Conservation (phyloP, 2,888 invertebrate species). For the Leucoma salicis region DNA sequence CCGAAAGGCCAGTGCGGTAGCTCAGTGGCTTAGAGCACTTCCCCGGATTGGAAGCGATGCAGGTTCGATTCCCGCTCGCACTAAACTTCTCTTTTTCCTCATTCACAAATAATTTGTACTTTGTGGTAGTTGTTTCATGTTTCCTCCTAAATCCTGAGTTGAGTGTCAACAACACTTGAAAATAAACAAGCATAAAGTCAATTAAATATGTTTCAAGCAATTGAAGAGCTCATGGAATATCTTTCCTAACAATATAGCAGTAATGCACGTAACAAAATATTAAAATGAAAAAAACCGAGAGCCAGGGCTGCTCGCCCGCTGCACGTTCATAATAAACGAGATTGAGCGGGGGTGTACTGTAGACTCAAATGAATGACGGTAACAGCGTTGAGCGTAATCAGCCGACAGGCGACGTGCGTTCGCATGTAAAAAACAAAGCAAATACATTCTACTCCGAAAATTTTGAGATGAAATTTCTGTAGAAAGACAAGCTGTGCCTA, state of each 20-base stretch:
- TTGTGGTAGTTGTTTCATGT: no score
- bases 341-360: conserved; percentile 70
- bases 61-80: no score
- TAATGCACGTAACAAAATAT: conserved; percentile 62
- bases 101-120: no score
- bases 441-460: conserved; percentile 53
- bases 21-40: no score
- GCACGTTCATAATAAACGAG: conserved; percentile 77
- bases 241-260: conserved; percentile 58
- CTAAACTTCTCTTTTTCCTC: no score
- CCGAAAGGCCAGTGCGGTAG: no score
- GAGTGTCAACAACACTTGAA: conserved; percentile 7
- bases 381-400: conserved; percentile 70
- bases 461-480: conserved; percentile 43
- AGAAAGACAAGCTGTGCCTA: conserved; percentile 29
- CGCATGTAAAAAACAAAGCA: conserved; percentile 65
- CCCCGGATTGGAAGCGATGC: no score
- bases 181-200: conserved; percentile 27
- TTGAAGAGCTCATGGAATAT: conserved; percentile 40
- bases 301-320: conserved; percentile 52
- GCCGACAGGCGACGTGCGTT: conserved; percentile 66
- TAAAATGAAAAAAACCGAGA: conserved; percentile 65
- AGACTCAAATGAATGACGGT: conserved; percentile 76
- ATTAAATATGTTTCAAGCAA: conserved; percentile 33
- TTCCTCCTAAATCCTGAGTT: no score